Evolutionary conservation across 2,113 vertebrate genomes (phyloP).

Genomic region (Sander vitreus): DNA sequence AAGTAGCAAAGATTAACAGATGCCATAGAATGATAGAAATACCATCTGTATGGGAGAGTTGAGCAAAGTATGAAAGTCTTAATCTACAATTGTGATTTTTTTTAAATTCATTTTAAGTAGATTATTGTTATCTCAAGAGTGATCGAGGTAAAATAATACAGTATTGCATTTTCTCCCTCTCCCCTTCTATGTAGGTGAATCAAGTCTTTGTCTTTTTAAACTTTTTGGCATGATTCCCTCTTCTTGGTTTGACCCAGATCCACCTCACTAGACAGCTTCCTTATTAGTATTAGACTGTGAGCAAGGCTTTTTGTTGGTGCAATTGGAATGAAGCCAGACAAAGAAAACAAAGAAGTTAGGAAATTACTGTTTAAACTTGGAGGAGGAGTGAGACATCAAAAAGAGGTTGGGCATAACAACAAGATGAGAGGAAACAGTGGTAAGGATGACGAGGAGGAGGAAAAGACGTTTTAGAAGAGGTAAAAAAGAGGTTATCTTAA

Average conservation of each 20-base stretch:
- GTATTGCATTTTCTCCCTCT: not conserved
- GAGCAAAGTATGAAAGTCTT: not conserved
- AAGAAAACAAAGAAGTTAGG: conserved; percentile 9
- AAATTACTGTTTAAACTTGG: conserved; percentile 6
- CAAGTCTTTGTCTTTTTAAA: conserved; percentile 5
- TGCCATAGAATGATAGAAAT: not conserved
- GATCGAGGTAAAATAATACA: not conserved
- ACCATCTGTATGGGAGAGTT: conserved; percentile 12
- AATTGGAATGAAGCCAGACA: not conserved
- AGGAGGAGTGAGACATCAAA: not conserved
- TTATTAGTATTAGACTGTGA: not conserved
- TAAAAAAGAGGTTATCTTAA: not conserved
- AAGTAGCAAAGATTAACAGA: conserved; percentile 40
- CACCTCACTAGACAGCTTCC: not conserved
- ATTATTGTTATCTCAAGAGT: not conserved
- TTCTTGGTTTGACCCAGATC: conserved; percentile 3
- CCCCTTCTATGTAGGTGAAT: not conserved
- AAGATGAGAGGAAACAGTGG: not conserved
- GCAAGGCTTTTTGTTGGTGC: conserved; percentile 3
- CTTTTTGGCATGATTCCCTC: not conserved
- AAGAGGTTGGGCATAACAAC: not conserved
- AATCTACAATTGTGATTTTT: not conserved
- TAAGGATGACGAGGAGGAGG: not conserved
- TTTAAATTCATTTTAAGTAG: not conserved
- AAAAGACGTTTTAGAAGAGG: not conserved